Base-by-base conservation (phyloP, 2,113 vertebrate genomes). In the Grantiella picta region DNA sequence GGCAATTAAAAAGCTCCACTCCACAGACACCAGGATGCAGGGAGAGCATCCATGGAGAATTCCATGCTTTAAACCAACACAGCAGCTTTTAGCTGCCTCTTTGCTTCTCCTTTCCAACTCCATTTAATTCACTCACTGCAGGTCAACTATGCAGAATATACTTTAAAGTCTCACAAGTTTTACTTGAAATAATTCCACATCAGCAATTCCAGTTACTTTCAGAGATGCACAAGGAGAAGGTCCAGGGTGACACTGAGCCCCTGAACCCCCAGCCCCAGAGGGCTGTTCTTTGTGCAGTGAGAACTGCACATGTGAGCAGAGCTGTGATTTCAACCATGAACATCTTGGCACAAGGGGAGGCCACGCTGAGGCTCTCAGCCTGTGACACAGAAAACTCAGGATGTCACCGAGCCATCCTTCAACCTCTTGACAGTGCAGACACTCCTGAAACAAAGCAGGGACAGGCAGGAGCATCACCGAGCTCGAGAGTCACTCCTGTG, bases 311-410 rank as follows among this genome's bases (percentile, higher is more conserved):
- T 6, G 68, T 53, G 47, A 81, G 57, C 60, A 63, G 60, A 64
- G 49, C 2, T 91, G 81, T 28, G 64, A 57, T 91, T 84, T 83
- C 87, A 93, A 31, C 70, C 87, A 70, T 45, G 66, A 95, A 92
- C 53, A 66, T n/a, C 87, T 21, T 19, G 47, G 86, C 92, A 83
- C 44, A 33, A 82, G 84, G 31, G 31, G 72, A 89, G 79, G 52
- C 73, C 91, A 91, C 40, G 60, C 24, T 70, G 90, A 72, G 40
- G 60, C 53, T 70, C 89, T 68, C 76, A 82, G 60, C n/a, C 92
- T 70, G 42, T 93, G 91, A 95, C 73, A 95, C 66, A 84, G 56
- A 78, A 92, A 84, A 60, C 29, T 77, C 53, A 90, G 53, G 63
- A 85, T 69, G 64, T 80, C 85, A 82, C 61, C 13, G 66, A 86